Evolutionary conservation across 1,140 invertebrate genomes (phyloP).

Genomic region (Eciton burchellii): DNA sequence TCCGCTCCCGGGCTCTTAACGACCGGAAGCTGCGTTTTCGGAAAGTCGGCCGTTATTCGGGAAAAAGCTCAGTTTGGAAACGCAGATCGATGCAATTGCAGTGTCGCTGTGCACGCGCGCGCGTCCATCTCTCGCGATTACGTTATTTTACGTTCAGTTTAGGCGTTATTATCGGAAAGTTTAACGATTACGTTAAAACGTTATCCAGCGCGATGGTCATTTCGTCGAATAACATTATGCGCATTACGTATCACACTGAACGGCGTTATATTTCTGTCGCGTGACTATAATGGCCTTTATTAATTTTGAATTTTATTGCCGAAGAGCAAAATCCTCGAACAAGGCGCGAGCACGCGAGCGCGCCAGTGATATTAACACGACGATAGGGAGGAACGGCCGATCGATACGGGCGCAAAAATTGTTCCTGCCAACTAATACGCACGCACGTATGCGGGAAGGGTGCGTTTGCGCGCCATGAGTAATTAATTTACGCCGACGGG

Average conservation of each 20-base stretch:
- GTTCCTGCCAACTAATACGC: conserved; percentile 52
- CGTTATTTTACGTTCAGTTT: not conserved
- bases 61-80: not conserved
- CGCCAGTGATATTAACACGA: conserved; percentile 37
- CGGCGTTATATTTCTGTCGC: conserved; percentile 2
- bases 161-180: not conserved
- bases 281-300: conserved; percentile 30
- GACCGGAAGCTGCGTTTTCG: not conserved
- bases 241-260: conserved; percentile 26
- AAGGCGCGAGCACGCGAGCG: conserved; percentile 10
- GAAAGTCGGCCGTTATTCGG: not conserved
- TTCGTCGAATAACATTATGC: too few relatives aligned
- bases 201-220: too few relatives aligned
- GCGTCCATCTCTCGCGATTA: too few relatives aligned
- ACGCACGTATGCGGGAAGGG: not conserved
- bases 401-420: conserved; percentile 45
- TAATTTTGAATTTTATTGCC: conserved; percentile 45
- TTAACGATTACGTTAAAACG: not conserved
- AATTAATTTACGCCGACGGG: conserved; percentile 52
- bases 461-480: conserved; percentile 18
- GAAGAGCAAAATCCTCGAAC: conserved; percentile 2
- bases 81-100: not conserved
- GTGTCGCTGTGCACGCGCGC: too few relatives aligned
- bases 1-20: not conserved
- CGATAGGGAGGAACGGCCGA: conserved; percentile 22